These are phyloP conservation scores for Podarcis siculus DNA, from an alignment of 2,797 vertebrate species.

Conservation along the genomic window DNA sequence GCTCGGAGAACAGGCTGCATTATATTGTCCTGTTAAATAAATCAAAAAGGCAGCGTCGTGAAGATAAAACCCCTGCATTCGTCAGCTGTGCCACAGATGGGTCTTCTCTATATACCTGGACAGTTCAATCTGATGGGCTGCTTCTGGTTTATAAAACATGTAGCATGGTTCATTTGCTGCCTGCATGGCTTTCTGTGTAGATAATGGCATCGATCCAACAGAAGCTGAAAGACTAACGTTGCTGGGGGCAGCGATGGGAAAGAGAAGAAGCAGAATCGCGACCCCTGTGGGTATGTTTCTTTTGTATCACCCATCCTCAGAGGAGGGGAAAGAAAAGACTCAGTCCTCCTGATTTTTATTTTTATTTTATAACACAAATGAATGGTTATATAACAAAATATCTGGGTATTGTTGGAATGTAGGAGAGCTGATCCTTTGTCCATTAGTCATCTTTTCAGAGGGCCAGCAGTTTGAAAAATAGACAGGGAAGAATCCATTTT, in stretches of 20 bases:
- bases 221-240: conserved; percentile 25
- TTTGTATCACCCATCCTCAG: background rate
- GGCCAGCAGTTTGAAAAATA: background rate
- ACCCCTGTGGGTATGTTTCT: background rate
- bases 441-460: background rate
- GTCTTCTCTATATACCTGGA: conserved; percentile 4
- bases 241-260: background rate
- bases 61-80: background rate
- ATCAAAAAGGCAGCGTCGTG: conserved; percentile 6
- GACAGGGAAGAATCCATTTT: background rate
- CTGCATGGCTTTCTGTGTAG: background rate
- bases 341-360: background rate
- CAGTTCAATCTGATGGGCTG: background rate
- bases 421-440: background rate
- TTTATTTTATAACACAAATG: background rate
- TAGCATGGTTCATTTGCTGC: conserved; percentile 45
- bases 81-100: background rate
- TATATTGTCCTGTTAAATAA: conserved; percentile 28
- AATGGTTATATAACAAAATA: background rate
- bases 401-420: background rate
- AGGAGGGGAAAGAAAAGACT: background rate
- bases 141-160: conserved; percentile 26
- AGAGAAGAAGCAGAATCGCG: background rate
- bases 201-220: conserved; percentile 2
- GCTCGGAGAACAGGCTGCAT: conserved; percentile 33